These are phyloP conservation scores for Teinopalpus imperialis DNA, from an alignment of 2,888 invertebrate species.

Conservation along the genomic window DNA sequence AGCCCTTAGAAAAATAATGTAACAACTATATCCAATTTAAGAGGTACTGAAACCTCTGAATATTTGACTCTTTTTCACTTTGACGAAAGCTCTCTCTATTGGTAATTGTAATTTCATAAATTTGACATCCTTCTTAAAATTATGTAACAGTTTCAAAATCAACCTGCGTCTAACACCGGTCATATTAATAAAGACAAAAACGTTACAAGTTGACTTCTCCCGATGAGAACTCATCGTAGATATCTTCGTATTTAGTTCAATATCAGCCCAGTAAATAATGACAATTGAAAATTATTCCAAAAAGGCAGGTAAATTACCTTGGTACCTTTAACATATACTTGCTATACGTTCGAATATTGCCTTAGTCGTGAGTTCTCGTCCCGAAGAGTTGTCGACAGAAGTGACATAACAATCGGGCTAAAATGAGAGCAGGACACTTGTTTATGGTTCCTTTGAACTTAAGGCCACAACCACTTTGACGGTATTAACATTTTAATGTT, in stretches of 20 bases:
- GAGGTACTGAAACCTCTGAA: too few species aligned
- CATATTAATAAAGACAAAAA: slow-evolving; percentile 37
- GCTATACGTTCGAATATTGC: slow-evolving; percentile 25
- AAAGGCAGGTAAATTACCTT: slow-evolving; percentile 15
- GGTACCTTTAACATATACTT: slow-evolving; percentile 14
- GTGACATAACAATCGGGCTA: slow-evolving; percentile 38
- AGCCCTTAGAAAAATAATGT: too few species aligned
- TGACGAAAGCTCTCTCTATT: slow-evolving; percentile 15
- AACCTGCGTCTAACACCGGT: slow-evolving; percentile 36
- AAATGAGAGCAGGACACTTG: slow-evolving; percentile 41
- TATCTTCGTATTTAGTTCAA: not conserved
- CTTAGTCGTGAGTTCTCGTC: slow-evolving; percentile 28
- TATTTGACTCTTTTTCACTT: slow-evolving; percentile 3
- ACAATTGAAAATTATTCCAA: slow-evolving; percentile 5
- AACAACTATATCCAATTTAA: too few species aligned
- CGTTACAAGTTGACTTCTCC: slow-evolving; percentile 38
- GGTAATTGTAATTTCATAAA: not conserved
- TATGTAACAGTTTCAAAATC: slow-evolving; percentile 30
- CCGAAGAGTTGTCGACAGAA: slow-evolving; percentile 36
- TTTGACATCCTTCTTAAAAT: not conserved
- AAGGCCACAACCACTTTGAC: slow-evolving; percentile 27
- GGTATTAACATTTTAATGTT: slow-evolving; percentile 25
- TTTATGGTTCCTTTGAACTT: slow-evolving; percentile 42
- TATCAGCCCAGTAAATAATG: slow-evolving; percentile 4
- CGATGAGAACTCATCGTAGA: slow-evolving; percentile 28